Conservation (phyloP, 2,113 vertebrate species). For the Hystrix brachyura region DNA sequence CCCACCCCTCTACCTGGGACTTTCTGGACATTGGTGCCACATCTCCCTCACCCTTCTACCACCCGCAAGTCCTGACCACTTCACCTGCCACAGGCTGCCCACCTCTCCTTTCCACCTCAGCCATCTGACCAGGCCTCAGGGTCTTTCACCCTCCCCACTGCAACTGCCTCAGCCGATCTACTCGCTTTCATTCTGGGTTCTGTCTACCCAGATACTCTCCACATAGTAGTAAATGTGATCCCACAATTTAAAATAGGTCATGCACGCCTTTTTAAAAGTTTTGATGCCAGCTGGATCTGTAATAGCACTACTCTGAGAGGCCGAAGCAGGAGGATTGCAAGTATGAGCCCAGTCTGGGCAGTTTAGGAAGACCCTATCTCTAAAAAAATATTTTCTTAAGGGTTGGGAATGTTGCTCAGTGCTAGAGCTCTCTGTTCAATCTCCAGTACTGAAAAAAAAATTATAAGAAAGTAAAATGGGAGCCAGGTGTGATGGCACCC, state of each 20-base stretch:
- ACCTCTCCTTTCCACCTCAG: not conserved
- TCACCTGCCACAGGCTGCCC: not conserved
- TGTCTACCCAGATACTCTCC: not conserved
- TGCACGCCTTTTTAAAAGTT: not conserved
- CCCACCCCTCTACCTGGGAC: not conserved
- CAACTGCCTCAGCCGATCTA: not conserved
- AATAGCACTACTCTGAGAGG: not conserved
- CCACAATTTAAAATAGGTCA: not conserved
- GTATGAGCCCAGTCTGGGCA: not conserved
- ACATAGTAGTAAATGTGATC: not conserved
- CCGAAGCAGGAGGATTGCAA: not conserved
- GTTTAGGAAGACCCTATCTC: not conserved
- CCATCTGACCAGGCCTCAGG: not conserved
- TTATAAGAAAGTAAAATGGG: not conserved
- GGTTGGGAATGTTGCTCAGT: not conserved
- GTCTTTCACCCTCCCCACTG: not conserved
- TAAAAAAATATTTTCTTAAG: not conserved
- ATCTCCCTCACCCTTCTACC: not conserved
- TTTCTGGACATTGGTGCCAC: not conserved
- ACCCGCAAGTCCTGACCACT: not conserved
- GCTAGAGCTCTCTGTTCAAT: not conserved
- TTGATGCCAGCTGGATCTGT: not conserved
- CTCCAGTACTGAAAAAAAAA: not conserved
- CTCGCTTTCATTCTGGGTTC: not conserved
- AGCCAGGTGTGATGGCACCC: not conserved